Conservation (phyloP, 92 coral and sea anemone genomes). For the Actinostola sp. region DNA sequence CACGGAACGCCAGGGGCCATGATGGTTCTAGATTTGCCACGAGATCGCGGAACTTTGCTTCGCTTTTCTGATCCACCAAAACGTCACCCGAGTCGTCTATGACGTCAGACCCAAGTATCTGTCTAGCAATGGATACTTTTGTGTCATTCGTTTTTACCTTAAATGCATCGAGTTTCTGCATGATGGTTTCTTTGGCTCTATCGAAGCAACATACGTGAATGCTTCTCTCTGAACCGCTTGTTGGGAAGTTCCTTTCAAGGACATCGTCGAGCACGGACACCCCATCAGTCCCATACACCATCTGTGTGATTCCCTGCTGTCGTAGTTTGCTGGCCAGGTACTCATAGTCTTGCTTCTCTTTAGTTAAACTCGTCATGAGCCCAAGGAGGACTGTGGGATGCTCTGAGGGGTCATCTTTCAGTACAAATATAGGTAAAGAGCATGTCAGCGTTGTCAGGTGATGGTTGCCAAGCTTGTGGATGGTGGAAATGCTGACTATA, state of each 20-base stretch:
- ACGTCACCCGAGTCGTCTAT: constrained; percentile 22
- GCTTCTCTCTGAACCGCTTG: constrained; percentile 22
- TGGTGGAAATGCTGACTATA: constrained; percentile 51
- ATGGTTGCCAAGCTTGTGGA: constrained; percentile 53
- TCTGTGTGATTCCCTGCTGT: constrained; percentile 26
- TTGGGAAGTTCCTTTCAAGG: constrained; percentile 48
- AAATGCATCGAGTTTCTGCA: constrained; percentile 30
- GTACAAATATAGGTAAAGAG: constrained; percentile 62
- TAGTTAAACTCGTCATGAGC: constrained; percentile 67
- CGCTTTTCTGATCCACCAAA: constrained; percentile 53
- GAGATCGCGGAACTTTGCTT: constrained; percentile 34
- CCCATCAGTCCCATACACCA: constrained; percentile 62
- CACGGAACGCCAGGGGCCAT: constrained; percentile 59
- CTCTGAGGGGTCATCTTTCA: constrained; percentile 31
- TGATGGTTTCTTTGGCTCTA: constrained; percentile 37
- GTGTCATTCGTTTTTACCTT: constrained; percentile 12
- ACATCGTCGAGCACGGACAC: constrained; percentile 43
- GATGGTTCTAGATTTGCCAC: constrained; percentile 15
- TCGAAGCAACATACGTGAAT: constrained; percentile 69
- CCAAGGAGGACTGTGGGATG: constrained; percentile 71
- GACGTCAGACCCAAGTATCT: constrained; percentile 32
- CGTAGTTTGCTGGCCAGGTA: constrained; percentile 52
- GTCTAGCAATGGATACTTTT: constrained; percentile 1
- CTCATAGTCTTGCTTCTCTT: constrained; percentile 59
- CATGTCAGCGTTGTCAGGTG: constrained; percentile 60